A percentile compares a stretch with the other conserved stretches of the same genome.
Conservation (phyloP, 1,140 invertebrate species). For the Lordiphosa stackelbergi region DNA sequence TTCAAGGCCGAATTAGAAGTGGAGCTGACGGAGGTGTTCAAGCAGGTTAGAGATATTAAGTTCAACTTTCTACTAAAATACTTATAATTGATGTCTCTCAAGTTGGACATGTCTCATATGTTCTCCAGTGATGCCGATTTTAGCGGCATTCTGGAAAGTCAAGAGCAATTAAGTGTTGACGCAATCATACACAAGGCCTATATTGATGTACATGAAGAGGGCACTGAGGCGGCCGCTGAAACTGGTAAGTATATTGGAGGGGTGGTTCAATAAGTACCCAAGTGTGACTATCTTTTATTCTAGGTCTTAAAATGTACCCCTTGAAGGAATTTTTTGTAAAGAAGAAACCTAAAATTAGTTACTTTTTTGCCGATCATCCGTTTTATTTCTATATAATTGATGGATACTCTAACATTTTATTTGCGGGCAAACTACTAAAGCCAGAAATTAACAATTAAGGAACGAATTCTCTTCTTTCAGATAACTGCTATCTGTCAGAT, state of each 20-base stretch:
- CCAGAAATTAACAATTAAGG: too few relatives aligned
- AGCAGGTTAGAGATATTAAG: conserved; percentile 71
- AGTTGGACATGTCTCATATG: conserved; percentile 80
- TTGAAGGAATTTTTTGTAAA: not conserved
- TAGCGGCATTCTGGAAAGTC: conserved; percentile 79
- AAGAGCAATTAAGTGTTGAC: conserved; percentile 78
- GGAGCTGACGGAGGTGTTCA: conserved; percentile 78
- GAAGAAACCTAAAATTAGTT: conserved; percentile 12
- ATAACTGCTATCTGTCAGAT: too few relatives aligned
- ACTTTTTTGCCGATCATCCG: conserved; percentile 1
- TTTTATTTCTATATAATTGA: conserved; percentile 1
- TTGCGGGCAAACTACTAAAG: not conserved
- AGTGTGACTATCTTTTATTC: not conserved
- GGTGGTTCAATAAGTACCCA: too few relatives aligned
- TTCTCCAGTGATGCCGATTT: conserved; percentile 82
- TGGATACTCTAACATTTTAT: not conserved
- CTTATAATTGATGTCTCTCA: not conserved
- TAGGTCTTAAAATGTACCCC: not conserved
- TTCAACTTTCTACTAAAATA: too few relatives aligned
- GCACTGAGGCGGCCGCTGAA: conserved; percentile 79
- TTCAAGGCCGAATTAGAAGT: conserved; percentile 81
- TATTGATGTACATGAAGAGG: conserved; percentile 80
- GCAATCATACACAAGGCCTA: conserved; percentile 80
- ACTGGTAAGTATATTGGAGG: conserved; percentile 59
- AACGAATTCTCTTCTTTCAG: too few relatives aligned